Base-by-base conservation (phyloP, 2,888 invertebrate genomes). In the Drosophila bunnanda region DNA sequence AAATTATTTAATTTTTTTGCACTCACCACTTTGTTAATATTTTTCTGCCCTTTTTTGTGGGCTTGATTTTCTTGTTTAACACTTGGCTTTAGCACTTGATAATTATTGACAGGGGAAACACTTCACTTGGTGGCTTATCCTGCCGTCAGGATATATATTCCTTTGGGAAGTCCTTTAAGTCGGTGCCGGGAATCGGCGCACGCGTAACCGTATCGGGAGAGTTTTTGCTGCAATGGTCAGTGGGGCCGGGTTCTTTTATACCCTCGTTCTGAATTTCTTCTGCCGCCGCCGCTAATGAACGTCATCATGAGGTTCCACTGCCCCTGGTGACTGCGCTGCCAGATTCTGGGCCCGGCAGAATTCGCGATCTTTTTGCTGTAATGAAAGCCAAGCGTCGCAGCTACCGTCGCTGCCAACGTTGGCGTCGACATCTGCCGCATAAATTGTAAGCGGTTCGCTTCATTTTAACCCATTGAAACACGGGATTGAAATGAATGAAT, bases 161-260 rank as follows among this genome's bases (percentile, higher is more conserved):
- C 4, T 32, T 28, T 52, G 38, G 44, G 68, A 62, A 34, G 5
- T 22, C 32, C 34, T 34, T 15, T 5, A 34, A 52, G 58, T 68
- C 62, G 60, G 39, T 60, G 56, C 81, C 85, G 78, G 76, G 76
- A 76, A 74, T 76, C 28, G 80, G 87, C 89, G 89, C 88, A 83
- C 89, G 88, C 89, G 88, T 87, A 76, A 88, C 90, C 86, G 89
- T 83, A 65, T 72, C 73, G 72, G 65, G 75, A 79, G 77, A 79
- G 81, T 79, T 82, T 61, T 80, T 73, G 53, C 90, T 88, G 88
- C 80, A 90, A 83, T 90, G 79, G 81, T 66, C 74, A 53, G 60
- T 62, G 81, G 84, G 77, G 87, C 77, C 82, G 83, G 91, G 90
- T 92, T 92, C 91, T 92, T 92, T 89, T 92, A 92, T 92, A 91